These are phyloP conservation scores for Macquaria ambigua DNA, from an alignment of 2,113 vertebrate genomes.

Conservation along the genomic window DNA sequence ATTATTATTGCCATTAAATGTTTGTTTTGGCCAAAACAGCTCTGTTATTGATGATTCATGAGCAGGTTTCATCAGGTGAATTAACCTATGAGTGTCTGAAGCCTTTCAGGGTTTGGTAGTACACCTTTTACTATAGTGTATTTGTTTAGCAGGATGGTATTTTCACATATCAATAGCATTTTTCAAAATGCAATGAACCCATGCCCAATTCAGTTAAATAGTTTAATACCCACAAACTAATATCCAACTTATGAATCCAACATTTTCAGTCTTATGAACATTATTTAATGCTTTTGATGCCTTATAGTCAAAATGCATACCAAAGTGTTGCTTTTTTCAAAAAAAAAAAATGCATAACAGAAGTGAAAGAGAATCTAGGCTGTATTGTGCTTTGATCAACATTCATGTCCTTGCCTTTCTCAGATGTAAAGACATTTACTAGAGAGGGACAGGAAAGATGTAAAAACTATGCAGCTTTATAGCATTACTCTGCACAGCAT, in stretches of 20 bases:
- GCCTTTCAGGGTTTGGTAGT: too few relatives aligned
- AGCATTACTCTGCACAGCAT: constrained; percentile 7
- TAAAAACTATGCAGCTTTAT: background rate
- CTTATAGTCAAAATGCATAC: background rate
- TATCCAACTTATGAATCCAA: too few relatives aligned
- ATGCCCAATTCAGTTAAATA: background rate
- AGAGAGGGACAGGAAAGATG: background rate
- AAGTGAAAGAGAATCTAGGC: background rate
- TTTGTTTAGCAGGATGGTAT: background rate
- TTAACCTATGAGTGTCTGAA: too few relatives aligned
- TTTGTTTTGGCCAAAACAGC: background rate
- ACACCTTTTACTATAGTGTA: background rate
- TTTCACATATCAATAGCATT: background rate
- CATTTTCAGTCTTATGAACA: too few relatives aligned
- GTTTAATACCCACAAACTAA: background rate
- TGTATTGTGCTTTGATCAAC: background rate
- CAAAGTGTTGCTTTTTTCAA: background rate
- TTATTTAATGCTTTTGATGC: background rate
- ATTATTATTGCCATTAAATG: constrained; percentile 25
- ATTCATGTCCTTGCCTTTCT: background rate
- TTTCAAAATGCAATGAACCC: background rate
- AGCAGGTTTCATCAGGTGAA: background rate
- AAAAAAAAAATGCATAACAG: background rate
- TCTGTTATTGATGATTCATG: background rate
- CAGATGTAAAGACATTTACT: background rate